Evolutionary conservation across 2,797 vertebrate species (phyloP).

Genomic region (Myotis pilosus): DNA sequence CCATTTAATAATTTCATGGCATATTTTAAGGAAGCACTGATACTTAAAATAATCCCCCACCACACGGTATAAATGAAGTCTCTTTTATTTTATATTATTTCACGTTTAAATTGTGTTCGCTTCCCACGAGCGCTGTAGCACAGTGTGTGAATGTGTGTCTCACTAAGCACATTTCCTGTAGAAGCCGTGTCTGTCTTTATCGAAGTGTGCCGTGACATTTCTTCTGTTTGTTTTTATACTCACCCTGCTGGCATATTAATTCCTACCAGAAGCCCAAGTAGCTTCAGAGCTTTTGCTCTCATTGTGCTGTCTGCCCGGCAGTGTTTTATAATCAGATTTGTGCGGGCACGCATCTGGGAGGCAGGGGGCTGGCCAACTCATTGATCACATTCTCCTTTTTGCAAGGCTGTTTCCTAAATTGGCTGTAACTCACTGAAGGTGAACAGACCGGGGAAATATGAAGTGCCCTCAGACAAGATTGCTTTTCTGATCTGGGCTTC

Average conservation of each 20-base stretch:
- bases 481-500: conserved; percentile 62
- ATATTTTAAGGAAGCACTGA: background rate
- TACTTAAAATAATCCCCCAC: background rate
- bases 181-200: conserved; percentile 62
- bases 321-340: conserved; percentile 76
- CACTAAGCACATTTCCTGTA: conserved; percentile 48
- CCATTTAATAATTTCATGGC: background rate
- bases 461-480: conserved; percentile 77
- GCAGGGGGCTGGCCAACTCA: conserved; percentile 54
- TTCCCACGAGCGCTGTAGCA: conserved; percentile 35
- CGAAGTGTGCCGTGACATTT: conserved; percentile 63
- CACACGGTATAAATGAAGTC: background rate
- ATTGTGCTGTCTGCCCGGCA: conserved; percentile 72
- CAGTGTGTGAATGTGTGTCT: conserved; percentile 62
- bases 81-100: conserved; percentile 27
- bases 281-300: conserved; percentile 74
- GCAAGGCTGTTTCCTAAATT: conserved; percentile 76
- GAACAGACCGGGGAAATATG: conserved; percentile 64
- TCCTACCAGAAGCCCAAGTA: conserved; percentile 73
- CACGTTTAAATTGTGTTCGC: background rate
- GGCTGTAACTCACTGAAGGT: conserved; percentile 75
- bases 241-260: conserved; percentile 66
- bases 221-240: conserved; percentile 74
- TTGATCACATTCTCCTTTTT: conserved; percentile 77
- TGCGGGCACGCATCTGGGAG: background rate